These are phyloP conservation scores for Bradypodion ventrale DNA, from an alignment of 2,797 vertebrate genomes.

Conservation along the genomic window DNA sequence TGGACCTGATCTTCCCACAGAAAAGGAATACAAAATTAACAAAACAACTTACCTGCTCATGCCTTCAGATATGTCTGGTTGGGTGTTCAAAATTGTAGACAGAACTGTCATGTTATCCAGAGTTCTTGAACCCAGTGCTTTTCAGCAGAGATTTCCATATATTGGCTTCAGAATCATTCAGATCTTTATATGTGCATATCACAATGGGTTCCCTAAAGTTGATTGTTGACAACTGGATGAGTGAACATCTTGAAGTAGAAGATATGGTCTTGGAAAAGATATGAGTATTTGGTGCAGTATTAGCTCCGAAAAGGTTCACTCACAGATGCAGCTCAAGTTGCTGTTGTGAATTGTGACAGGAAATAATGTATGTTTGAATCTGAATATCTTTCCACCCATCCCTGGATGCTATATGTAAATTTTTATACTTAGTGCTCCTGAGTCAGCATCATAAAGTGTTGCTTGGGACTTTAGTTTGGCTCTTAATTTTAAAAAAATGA, in stretches of 20 bases:
- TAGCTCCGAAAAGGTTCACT: background rate
- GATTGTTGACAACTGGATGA: background rate
- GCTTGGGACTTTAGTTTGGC: background rate
- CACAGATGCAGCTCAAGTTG: background rate
- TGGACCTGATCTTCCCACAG: background rate
- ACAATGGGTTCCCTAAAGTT: background rate
- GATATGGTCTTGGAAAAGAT: too few relatives aligned
- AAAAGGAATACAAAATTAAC: too few relatives aligned
- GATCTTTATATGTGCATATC: background rate
- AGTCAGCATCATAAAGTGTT: background rate
- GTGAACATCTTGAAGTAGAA: background rate
- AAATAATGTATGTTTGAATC: background rate
- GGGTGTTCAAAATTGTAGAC: background rate
- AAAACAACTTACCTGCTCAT: too few relatives aligned
- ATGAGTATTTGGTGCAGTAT: background rate
- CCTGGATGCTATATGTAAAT: accelerated
- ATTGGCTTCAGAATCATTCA: background rate
- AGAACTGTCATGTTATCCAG: background rate
- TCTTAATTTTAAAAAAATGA: background rate
- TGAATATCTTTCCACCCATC: background rate
- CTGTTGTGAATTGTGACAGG: background rate
- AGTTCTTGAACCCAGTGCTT: background rate
- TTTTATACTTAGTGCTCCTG: background rate
- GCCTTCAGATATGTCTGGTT: background rate
- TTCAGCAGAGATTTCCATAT: background rate